Evolutionary conservation across 1,140 invertebrate species (phyloP), one percentile per base, ranked within the genome.

Genomic region (Leptinotarsa defecta): DNA sequence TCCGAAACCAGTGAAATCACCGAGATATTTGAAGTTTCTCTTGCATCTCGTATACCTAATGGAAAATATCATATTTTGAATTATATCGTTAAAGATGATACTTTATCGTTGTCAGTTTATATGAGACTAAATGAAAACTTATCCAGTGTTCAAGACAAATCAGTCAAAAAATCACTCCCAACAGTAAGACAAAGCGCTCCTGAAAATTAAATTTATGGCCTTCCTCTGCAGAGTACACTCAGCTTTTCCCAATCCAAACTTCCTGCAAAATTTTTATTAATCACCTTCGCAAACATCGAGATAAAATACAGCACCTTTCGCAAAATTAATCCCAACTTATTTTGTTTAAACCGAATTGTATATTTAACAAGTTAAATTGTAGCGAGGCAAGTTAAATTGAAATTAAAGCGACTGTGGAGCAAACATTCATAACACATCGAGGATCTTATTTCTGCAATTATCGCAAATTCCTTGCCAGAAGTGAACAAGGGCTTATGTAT

Each of bases 281-380:
- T 57, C 52, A 57, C 52, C 52, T 57, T 19, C 52, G 52, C 52
- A 57, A 57, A 57, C 52, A 57, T 57, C 68, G 19, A 70, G 48
- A 70, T 70, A 70, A 70, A 70, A 49, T 49, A 49, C 34, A 49
- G 34, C 68, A 70, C 68, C 34, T 70, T 49, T 70, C 68, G 22
- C 71, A 63, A 72, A 78, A 78, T 78, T 78, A 78, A 78, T 78
- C 75, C 73, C 74, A 74, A 76, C 71, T 76, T 71, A 75, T 78
- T 75, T 70, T 74, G 74, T 78, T 78, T 70, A 65, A 73, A 74
- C 75, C 48, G 62, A 78, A 74, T 76, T 74, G 71, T 78, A 76
- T 75, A 74, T 76, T 78, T 78, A 78, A 78, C 77, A 71, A 78
- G 77, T 78, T 77, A 77, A 77, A 75, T 77, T 77, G 74, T 77